A percentile compares a stretch with the other conserved stretches of the same genome.
These are phyloP conservation scores for Drosophila koepferae DNA, from an alignment of 2,888 invertebrate species.

Conservation along the genomic window DNA sequence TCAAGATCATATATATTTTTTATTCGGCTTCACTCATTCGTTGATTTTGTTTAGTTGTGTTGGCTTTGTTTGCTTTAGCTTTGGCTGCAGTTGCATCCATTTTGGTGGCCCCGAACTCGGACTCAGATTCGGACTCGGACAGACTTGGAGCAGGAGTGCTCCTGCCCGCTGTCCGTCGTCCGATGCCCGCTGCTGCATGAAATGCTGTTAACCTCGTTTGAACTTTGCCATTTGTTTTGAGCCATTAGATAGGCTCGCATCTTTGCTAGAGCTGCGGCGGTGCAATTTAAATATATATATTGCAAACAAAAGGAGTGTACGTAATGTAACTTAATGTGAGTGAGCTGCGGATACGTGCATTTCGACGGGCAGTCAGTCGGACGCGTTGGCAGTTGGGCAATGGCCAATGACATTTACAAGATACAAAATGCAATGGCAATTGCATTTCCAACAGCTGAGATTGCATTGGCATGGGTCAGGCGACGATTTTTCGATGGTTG, in stretches of 20 bases:
- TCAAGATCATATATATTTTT: constrained; percentile 5
- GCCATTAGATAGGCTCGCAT: constrained; percentile 75
- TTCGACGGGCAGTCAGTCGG: constrained; percentile 31
- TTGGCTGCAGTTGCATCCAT: constrained; percentile 66
- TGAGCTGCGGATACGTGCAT: constrained; percentile 31
- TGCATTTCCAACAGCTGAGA: constrained; percentile 53
- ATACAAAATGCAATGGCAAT: constrained; percentile 56
- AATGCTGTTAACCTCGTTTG: constrained; percentile 81
- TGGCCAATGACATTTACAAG: constrained; percentile 68
- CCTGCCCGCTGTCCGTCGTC: constrained; percentile 29
- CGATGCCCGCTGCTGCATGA: constrained; percentile 53
- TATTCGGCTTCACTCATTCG: constrained; percentile 24
- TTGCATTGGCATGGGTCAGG: constrained; percentile 69
- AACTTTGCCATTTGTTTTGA: constrained; percentile 82
- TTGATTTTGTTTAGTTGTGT: constrained; percentile 54
- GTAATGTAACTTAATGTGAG: constrained; percentile 72
- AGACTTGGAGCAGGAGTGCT: constrained; percentile 50
- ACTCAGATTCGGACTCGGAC: constrained; percentile 23
- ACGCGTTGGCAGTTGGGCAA: constrained; percentile 63
- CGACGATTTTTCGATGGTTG: constrained; percentile 39
- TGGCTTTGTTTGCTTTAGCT: constrained; percentile 60
- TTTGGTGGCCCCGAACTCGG: constrained; percentile 61
- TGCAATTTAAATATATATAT: constrained; percentile 69
- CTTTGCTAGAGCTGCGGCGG: constrained; percentile 37
- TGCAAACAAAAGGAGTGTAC: constrained; percentile 73